A percentile compares a stretch with the other conserved stretches of the same genome.
Conservation (phyloP, 2,113 vertebrate genomes). For the Lethenteron camtschaticum region DNA sequence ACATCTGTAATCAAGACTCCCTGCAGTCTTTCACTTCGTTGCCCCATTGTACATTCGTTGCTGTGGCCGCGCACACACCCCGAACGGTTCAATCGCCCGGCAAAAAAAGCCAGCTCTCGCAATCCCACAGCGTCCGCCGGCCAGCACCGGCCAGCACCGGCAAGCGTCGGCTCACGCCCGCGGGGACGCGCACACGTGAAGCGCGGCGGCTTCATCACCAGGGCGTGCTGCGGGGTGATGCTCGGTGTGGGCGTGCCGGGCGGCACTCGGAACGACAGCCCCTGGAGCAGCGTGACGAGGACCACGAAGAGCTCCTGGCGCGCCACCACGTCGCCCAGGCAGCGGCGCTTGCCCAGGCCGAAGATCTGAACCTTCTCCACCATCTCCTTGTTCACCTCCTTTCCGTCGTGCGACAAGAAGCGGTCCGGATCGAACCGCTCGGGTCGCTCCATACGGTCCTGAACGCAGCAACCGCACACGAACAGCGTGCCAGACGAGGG, state of each 20-base stretch:
- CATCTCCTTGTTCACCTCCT: conserved; percentile 23
- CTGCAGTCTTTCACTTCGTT: too few species aligned
- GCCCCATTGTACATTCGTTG: too few species aligned
- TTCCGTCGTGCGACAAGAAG: conserved; percentile 31
- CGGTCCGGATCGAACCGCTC: conserved; percentile 43
- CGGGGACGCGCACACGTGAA: too few species aligned
- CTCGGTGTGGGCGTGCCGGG: conserved; percentile 27
- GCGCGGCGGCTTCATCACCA: conserved; percentile 41
- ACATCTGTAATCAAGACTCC: too few species aligned
- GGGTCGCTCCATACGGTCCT: conserved; percentile 59
- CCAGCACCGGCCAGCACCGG: too few species aligned
- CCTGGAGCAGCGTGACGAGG: conserved; percentile 48
- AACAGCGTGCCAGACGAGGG: background rate
- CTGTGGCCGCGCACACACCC: too few species aligned
- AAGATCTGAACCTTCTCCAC: conserved; percentile 47
- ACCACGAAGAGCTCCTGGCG: conserved; percentile 63
- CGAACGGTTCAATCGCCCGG: too few species aligned
- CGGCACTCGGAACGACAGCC: conserved; percentile 27
- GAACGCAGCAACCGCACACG: background rate
- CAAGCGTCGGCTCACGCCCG: too few species aligned
- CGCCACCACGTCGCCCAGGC: conserved; percentile 53
- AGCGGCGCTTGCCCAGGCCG: conserved; percentile 55
- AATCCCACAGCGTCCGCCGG: too few species aligned
- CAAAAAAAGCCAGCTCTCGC: too few species aligned
- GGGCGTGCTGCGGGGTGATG: conserved; percentile 46